Evolutionary conservation across 2,888 invertebrate species (phyloP), one percentile per base, ranked within the genome.

Genomic region (Aphodius sticticus): DNA sequence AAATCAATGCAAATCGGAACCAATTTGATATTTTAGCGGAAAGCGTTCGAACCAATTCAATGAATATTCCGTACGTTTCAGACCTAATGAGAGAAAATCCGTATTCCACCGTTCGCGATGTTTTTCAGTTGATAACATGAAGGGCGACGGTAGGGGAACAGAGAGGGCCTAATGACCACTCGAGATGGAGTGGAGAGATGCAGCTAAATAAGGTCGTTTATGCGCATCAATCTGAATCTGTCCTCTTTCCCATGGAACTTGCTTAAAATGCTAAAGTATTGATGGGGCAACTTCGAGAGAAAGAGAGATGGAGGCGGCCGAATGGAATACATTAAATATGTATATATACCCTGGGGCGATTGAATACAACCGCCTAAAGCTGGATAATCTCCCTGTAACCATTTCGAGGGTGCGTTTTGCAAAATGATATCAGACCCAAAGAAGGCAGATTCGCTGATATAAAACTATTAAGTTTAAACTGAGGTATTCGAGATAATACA

Each of bases 161-260:
- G 53, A 53, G 53, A 12, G 53, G 53, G 9, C 53, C 12, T 53
- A 53, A 53, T 53, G 53, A 53, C 53, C 53, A 53, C 53, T 53
- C 53, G 53, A 53, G 53, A 53, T 53, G 53, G 53, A 53, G 53
- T 53, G 53, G 53, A 53, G 53, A 53, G 53, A 53, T 53, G 53
- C 53, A 53, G 53, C 53, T 53, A 53, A 53, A 53, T 53, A 53
- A 53, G 9, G 53, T 53, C 53, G 53, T 53, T 53, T 53, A 53
- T 53, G 53, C 53, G 53, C 53, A 53, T 53, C 53, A 53, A 53
- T 53, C 53, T 53, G 53, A 53, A 53, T 53, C 53, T 53, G 53
- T 53, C 53, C 12, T 12, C 53, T 53, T 53, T 53, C 53, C 53
- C 53, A 53, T 53, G 53, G 53, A 53, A 53, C 53, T 53, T 53